Conservation (phyloP, 2,888 invertebrate genomes). For the Steinernema carpocapsae region DNA sequence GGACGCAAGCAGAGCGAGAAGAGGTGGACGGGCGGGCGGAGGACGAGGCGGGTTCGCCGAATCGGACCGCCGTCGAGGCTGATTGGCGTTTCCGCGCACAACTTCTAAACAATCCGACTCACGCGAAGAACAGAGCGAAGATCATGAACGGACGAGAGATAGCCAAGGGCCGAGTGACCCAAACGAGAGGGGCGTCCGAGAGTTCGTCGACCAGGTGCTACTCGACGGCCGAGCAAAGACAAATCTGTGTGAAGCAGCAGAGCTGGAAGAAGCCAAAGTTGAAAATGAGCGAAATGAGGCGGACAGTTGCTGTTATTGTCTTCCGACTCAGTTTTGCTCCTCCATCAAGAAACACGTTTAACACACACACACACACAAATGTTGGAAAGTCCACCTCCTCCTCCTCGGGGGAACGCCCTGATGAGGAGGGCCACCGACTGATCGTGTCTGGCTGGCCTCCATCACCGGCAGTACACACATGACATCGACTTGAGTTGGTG, state of each 20-base stretch:
- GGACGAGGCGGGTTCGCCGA: neutral
- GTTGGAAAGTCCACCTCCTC: constrained; percentile 24
- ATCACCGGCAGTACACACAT: no score
- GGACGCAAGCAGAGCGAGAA: neutral
- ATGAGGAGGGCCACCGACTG: neutral
- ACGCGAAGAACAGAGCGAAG: neutral
- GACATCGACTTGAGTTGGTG: no score
- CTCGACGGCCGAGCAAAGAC: neutral
- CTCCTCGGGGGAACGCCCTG: neutral
- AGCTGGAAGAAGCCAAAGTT: neutral
- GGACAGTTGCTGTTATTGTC: constrained; percentile 32
- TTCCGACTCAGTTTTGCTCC: neutral
- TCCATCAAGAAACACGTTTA: constrained; percentile 1
- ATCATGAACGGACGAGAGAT: neutral
- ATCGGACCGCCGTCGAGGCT: neutral
- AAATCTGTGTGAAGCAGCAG: neutral
- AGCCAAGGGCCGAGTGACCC: neutral
- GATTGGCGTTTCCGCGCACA: neutral
- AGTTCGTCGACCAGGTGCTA: constrained; percentile 27
- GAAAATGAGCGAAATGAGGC: constrained; percentile 7
- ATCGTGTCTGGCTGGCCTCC: constrained; percentile 10
- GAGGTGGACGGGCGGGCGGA: no score
- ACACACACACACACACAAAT: neutral
- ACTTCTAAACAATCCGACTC: neutral
- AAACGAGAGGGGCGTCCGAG: neutral